A percentile compares a stretch with the other conserved stretches of the same genome.
Evolutionary conservation across 1,140 invertebrate species (phyloP).

Genomic region (Drosophila lacteicornis): DNA sequence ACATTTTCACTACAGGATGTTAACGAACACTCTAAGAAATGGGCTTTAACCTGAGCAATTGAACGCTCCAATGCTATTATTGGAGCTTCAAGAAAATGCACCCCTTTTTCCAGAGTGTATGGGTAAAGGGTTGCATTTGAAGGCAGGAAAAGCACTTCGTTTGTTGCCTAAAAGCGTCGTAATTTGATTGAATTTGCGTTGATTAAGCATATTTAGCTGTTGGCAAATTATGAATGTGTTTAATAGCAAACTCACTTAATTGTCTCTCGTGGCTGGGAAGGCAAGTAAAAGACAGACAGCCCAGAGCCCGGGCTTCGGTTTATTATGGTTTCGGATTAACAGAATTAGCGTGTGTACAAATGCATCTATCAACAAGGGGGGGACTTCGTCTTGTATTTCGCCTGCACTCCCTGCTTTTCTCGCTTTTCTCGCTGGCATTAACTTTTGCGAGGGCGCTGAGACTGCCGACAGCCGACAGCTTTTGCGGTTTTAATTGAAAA

Average conservation of each 20-base stretch:
- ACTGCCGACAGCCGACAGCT: slow-evolving; percentile 60
- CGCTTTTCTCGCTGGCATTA: slow-evolving; percentile 14
- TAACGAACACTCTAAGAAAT: slow-evolving; percentile 9
- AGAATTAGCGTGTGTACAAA: slow-evolving; percentile 64
- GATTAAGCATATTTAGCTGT: slow-evolving; percentile 79
- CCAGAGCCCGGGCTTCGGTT: slow-evolving; percentile 31
- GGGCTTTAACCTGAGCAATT: not conserved
- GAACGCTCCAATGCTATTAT: not conserved
- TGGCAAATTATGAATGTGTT: slow-evolving; percentile 77
- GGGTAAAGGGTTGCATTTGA: not conserved
- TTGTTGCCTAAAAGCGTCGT: slow-evolving; percentile 69
- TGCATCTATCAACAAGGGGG: slow-evolving; percentile 27
- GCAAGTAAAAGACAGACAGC: slow-evolving; percentile 1
- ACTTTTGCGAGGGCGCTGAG: slow-evolving; percentile 45
- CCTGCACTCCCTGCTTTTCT: too few relatives aligned
- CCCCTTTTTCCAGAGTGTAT: not conserved
- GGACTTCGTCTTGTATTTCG: not conserved
- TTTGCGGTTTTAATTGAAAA: slow-evolving; percentile 77
- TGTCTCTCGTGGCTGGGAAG: slow-evolving; percentile 50
- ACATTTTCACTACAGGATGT: slow-evolving; percentile 22
- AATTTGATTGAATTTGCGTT: slow-evolving; percentile 81
- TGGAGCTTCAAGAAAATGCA: not conserved
- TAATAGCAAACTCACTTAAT: slow-evolving; percentile 78
- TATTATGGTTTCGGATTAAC: slow-evolving; percentile 78
- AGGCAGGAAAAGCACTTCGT: slow-evolving; percentile 31